Evolutionary conservation across 2,888 invertebrate species (phyloP).

Genomic region (Byasa hedistus): DNA sequence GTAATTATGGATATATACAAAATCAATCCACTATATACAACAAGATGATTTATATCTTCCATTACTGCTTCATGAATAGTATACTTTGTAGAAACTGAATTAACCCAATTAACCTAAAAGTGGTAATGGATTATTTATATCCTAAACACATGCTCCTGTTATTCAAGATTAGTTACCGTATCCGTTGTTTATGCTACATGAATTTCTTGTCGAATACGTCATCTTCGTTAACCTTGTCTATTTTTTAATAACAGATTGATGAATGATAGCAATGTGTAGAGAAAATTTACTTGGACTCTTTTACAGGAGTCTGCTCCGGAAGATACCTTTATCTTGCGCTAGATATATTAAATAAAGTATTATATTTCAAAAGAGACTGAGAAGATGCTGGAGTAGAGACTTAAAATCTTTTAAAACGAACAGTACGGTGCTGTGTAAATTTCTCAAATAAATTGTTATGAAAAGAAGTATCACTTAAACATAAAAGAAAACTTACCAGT

Average conservation of each 20-base stretch:
- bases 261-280: no score
- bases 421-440: no score
- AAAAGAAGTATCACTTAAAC: no score
- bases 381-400: no score
- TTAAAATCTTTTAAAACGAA: no score
- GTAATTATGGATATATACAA: background rate
- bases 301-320: no score
- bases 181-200: conserved; percentile 13
- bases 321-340: no score
- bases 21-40: conserved; percentile 2
- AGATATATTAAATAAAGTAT: no score
- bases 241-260: background rate
- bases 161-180: background rate
- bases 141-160: background rate
- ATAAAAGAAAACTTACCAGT: no score
- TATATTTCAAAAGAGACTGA: no score
- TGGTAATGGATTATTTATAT: conserved; percentile 10
- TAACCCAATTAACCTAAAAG: conserved; percentile 17
- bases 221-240: background rate
- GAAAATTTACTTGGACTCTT: no score
- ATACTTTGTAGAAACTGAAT: background rate
- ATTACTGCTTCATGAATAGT: conserved; percentile 3
- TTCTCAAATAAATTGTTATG: no score
- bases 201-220: background rate
- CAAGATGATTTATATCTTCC: conserved; percentile 12